Evolutionary conservation across 2,888 invertebrate genomes (phyloP).

Genomic region (Eumerus sabulonum): DNA sequence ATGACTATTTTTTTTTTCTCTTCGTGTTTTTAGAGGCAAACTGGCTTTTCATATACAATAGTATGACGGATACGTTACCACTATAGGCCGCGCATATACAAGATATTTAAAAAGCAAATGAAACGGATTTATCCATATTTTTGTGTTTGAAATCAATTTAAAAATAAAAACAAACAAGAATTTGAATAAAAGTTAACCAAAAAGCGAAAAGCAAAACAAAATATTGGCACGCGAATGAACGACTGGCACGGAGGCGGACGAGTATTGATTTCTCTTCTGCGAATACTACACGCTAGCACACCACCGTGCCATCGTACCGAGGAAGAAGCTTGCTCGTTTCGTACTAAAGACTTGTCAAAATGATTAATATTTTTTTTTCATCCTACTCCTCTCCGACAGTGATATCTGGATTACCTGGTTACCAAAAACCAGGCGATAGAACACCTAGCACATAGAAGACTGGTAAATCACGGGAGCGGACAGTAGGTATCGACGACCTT

Average conservation of each 20-base stretch:
- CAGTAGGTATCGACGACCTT: slow-evolving; percentile 49
- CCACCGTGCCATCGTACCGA: neutral
- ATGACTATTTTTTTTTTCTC: neutral
- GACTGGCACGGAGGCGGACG: slow-evolving; percentile 34
- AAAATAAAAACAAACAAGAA: too few relatives aligned
- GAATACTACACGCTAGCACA: too few relatives aligned
- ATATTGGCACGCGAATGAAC: slow-evolving; percentile 49
- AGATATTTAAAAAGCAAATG: too few relatives aligned
- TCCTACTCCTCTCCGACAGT: slow-evolving; percentile 34
- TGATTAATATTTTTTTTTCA: slow-evolving; percentile 43
- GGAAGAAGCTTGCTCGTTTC: slow-evolving; percentile 33
- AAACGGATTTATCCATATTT: neutral
- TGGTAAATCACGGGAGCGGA: too few relatives aligned
- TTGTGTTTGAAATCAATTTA: too few relatives aligned
- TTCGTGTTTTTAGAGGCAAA: neutral
- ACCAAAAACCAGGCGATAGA: slow-evolving; percentile 19
- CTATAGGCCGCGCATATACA: slow-evolving; percentile 10
- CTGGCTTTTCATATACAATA: neutral
- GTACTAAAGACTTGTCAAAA: slow-evolving; percentile 29
- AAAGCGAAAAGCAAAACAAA: too few relatives aligned
- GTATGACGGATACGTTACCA: neutral
- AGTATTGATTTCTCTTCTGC: slow-evolving; percentile 58
- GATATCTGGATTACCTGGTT: slow-evolving; percentile 68
- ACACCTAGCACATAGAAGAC: neutral
- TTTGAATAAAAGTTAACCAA: too few relatives aligned